Percentiles rank a stretch among this genome's conserved stretches.
Conservation (phyloP, 1,140 invertebrate species). For the Sipha flava region DNA sequence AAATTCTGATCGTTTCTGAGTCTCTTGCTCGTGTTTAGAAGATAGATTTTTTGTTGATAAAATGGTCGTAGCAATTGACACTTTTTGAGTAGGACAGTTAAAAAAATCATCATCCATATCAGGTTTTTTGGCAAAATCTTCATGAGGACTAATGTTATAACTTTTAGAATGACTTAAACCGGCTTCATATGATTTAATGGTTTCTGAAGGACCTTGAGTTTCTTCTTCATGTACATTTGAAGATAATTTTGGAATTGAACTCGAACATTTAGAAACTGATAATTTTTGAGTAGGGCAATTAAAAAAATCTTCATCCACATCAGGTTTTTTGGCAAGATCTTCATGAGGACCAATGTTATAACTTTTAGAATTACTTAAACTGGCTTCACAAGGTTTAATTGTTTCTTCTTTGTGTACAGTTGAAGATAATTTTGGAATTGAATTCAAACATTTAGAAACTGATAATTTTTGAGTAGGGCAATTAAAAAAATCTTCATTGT, state of each 20-base stretch:
- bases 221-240: neutral
- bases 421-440: neutral
- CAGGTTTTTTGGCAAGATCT: no score
- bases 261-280: no score
- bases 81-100: neutral
- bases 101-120: neutral
- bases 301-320: neutral
- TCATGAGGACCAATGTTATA: neutral
- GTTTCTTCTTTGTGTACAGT: neutral
- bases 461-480: neutral
- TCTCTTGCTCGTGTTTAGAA: neutral
- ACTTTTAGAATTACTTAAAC: neutral
- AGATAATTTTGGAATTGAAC: neutral
- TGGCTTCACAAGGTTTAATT: neutral
- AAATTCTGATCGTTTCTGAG: neutral
- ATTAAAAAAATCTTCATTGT: constrained; percentile 1
- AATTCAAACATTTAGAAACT: neutral
- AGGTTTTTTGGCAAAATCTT: neutral
- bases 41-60: neutral
- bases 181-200: neutral
- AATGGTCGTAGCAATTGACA: neutral
- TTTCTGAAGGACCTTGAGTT: no score
- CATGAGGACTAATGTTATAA: neutral
- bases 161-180: neutral
- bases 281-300: neutral